Evolutionary conservation across 2,113 vertebrate species (phyloP).

Genomic region (Corythornis vintsioides): DNA sequence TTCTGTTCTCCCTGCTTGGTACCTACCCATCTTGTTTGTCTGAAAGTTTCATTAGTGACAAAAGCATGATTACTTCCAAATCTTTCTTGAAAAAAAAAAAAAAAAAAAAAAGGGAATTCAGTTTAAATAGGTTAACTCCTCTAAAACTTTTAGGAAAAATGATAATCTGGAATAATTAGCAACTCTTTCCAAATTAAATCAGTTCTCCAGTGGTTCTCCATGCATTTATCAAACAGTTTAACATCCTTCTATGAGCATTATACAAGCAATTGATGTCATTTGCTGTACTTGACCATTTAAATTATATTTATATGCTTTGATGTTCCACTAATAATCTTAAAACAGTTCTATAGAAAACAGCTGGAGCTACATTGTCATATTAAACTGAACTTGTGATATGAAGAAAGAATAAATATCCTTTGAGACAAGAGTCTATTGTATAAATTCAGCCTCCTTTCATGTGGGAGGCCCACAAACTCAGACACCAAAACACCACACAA

Average conservation of each 20-base stretch:
- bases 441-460: not conserved
- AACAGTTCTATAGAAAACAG: not conserved
- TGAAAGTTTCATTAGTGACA: not conserved
- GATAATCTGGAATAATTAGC: not conserved
- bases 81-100: not conserved
- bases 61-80: not conserved
- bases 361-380: not conserved
- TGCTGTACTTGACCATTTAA: not conserved
- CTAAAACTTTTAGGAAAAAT: not conserved
- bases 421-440: not conserved
- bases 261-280: not conserved
- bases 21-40: not conserved
- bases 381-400: not conserved
- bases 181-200: not conserved
- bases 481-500: not conserved
- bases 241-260: not conserved
- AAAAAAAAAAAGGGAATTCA: rapidly evolving
- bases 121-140: not conserved
- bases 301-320: not conserved
- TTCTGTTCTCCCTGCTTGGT: not conserved
- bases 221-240: not conserved
- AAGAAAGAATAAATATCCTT: not conserved
- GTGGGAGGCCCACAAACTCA: not conserved
- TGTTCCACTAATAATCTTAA: not conserved
- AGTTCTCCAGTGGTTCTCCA: not conserved